These are phyloP conservation scores for Periplaneta americana DNA, from an alignment of 1,140 invertebrate genomes.

Conservation along the genomic window DNA sequence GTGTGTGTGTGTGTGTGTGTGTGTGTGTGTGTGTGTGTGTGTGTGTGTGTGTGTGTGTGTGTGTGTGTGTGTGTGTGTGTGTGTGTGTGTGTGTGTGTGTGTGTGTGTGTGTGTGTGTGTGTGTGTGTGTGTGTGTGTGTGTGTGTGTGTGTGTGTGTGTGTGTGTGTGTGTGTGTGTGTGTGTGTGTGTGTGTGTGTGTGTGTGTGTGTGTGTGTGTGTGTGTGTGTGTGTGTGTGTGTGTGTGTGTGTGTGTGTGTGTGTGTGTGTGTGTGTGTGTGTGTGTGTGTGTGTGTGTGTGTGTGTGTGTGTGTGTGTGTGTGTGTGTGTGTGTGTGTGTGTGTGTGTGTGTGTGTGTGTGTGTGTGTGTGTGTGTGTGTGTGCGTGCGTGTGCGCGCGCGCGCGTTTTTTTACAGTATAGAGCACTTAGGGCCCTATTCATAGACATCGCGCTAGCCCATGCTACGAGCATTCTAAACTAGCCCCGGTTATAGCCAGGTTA, in stretches of 20 bases:
- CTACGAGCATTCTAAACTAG: no score
- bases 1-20: constrained; percentile 19
- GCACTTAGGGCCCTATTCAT: no score
- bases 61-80: constrained; percentile 21
- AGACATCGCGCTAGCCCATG: no score
- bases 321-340: no score
- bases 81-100: constrained; percentile 21
- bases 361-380: no score
- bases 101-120: constrained; percentile 21
- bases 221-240: constrained; percentile 22
- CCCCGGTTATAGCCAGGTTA: no score
- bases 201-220: constrained; percentile 22
- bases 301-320: no score
- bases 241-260: constrained; percentile 22
- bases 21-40: constrained; percentile 19
- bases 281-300: no score
- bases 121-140: constrained; percentile 21
- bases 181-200: constrained; percentile 21
- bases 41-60: constrained; percentile 21
- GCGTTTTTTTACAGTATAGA: no score
- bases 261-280: constrained; percentile 22
- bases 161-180: constrained; percentile 22
- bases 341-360: no score
- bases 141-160: constrained; percentile 22
- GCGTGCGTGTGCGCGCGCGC: no score